Percentiles rank a stretch among this genome's conserved stretches.
Conservation (phyloP, 2,888 invertebrate species). For the Agapostemon virescens region DNA sequence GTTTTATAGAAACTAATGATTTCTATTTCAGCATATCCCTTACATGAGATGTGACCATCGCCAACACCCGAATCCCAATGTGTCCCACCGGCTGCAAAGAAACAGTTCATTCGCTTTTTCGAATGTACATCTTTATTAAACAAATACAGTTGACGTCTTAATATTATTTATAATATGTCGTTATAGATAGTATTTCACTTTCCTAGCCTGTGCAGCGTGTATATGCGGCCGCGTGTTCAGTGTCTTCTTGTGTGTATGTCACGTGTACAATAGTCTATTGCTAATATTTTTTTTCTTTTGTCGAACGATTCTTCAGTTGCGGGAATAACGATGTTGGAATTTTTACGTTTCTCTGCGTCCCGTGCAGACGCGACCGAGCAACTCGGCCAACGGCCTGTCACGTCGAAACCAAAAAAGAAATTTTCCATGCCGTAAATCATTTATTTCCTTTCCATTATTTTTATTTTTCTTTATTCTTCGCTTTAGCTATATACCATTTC, state of each 20-base stretch:
- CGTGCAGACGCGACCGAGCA: constrained; percentile 76
- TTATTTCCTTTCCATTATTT: constrained; percentile 31
- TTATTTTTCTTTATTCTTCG: neutral
- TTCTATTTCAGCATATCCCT: neutral
- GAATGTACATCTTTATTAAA: constrained; percentile 81
- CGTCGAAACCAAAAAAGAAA: constrained; percentile 66
- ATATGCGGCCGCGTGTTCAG: constrained; percentile 76
- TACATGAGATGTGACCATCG: neutral
- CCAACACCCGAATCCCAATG: neutral
- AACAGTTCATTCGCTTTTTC: constrained; percentile 65
- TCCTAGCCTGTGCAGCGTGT: constrained; percentile 80
- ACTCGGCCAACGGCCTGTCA: constrained; percentile 75
- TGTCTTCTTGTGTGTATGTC: constrained; percentile 29
- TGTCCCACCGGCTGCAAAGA: constrained; percentile 35
- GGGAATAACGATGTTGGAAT: constrained; percentile 76
- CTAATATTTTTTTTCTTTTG: constrained; percentile 71
- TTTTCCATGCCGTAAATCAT: constrained; percentile 62
- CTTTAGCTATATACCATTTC: constrained; percentile 68
- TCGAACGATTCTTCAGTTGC: constrained; percentile 72
- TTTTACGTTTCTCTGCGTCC: constrained; percentile 78
- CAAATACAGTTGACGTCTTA: constrained; percentile 81
- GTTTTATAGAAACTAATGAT: neutral
- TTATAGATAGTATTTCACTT: constrained; percentile 77
- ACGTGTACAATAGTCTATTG: constrained; percentile 71
- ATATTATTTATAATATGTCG: constrained; percentile 79